These are phyloP conservation scores for Cepaea hortensis DNA, from an alignment of 2,888 invertebrate species.

Conservation along the genomic window DNA sequence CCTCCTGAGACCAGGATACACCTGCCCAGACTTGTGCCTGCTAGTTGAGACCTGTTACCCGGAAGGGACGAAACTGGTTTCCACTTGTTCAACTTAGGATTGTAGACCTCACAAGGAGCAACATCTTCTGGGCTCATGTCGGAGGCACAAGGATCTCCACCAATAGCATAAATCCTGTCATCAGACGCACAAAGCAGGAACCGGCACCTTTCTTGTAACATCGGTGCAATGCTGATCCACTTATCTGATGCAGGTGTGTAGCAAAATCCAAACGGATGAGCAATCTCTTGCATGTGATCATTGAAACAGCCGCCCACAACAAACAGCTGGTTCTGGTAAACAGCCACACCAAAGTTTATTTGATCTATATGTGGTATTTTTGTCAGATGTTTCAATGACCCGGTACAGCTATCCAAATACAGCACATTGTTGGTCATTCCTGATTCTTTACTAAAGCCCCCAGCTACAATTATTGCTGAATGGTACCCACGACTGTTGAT, in stretches of 20 bases:
- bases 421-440: conserved; percentile 84
- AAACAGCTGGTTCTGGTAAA: conserved; percentile 83
- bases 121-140: conserved; percentile 56
- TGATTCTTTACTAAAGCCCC: conserved; percentile 79
- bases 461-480: conserved; percentile 82
- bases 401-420: conserved; percentile 80
- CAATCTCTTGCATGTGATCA: conserved; percentile 81
- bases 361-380: conserved; percentile 85
- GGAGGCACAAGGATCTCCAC: conserved; percentile 79
- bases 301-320: conserved; percentile 86
- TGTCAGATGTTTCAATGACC: conserved; percentile 82
- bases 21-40: conserved; percentile 62
- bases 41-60: conserved; percentile 69
- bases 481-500: conserved; percentile 84
- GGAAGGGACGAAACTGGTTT: conserved; percentile 60
- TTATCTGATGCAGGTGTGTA: conserved; percentile 81
- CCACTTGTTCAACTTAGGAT: conserved; percentile 64
- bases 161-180: conserved; percentile 69
- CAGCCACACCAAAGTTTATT: conserved; percentile 84
- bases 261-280: conserved; percentile 85
- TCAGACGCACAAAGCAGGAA: conserved; percentile 66
- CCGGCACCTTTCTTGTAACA: conserved; percentile 67
- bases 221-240: conserved; percentile 82
- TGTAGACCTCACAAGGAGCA: conserved; percentile 66
- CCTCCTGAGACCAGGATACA: conserved; percentile 79